phyloP scores from a whole-genome alignment of 1,140 invertebrate species.

The Penaeus indicus region DNA sequence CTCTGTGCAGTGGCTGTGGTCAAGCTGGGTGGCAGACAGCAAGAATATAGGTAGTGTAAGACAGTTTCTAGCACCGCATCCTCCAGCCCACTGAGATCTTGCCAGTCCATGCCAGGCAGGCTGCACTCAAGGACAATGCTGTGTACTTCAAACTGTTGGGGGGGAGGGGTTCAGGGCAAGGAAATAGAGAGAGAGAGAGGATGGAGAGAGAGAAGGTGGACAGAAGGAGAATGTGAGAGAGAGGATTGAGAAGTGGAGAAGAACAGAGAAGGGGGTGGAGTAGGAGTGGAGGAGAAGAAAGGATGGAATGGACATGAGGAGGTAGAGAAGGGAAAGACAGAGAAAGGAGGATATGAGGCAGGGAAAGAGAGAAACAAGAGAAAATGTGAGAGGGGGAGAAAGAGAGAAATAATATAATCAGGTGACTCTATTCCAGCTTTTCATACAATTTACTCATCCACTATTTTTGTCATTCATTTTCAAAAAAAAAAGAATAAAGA shows the following conservation, averaged over 20 bases:
- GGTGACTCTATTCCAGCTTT: no score
- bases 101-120: slow-evolving; percentile 75
- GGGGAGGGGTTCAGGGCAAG: not conserved
- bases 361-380: no score
- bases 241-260: not conserved
- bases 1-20: slow-evolving; percentile 74
- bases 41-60: slow-evolving; percentile 78
- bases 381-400: no score
- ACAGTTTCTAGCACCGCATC: slow-evolving; percentile 76
- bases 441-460: no score
- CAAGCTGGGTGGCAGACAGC: slow-evolving; percentile 75
- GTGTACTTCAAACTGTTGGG: slow-evolving; percentile 76
- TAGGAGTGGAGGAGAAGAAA: no score
- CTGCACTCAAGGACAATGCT: slow-evolving; percentile 75
- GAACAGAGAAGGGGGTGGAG: no score
- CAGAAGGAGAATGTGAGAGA: not conserved
- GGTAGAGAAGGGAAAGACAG: no score
- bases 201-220: not conserved
- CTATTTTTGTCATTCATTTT: no score
- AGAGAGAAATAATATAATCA: no score
- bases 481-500: no score
- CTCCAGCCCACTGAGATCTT: slow-evolving; percentile 73
- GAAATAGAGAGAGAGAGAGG: not conserved
- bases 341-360: no score
- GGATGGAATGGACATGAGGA: no score